Evolutionary conservation across 2,113 vertebrate species (phyloP).

Genomic region (Psittacus erithacus): DNA sequence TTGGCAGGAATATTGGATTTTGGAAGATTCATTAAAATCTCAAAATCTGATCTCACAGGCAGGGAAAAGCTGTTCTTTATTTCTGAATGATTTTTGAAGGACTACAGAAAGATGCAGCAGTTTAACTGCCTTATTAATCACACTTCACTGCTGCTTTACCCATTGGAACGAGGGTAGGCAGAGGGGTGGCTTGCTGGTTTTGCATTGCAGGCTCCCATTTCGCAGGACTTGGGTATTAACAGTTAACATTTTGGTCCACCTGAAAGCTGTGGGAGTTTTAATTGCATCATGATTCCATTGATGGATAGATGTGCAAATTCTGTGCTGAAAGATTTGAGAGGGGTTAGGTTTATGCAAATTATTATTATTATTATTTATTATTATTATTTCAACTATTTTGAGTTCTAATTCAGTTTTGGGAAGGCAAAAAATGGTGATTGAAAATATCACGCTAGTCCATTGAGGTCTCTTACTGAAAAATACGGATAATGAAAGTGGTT

Average conservation of each 20-base stretch:
- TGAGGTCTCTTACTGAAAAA: background rate
- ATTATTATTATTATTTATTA: background rate
- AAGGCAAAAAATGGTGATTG: background rate
- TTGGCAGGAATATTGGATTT: constrained; percentile 10
- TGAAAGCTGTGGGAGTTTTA: background rate
- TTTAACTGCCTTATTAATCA: constrained; percentile 49
- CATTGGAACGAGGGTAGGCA: background rate
- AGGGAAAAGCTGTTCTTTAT: background rate
- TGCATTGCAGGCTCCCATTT: background rate
- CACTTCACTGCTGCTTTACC: constrained; percentile 4
- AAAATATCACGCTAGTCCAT: background rate
- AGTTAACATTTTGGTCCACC: background rate
- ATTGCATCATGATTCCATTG: background rate
- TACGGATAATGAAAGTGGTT: background rate
- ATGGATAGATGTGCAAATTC: background rate
- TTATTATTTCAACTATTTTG: background rate
- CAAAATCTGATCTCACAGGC: constrained; percentile 13
- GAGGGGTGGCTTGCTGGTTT: background rate
- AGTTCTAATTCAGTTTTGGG: background rate
- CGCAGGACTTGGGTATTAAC: background rate
- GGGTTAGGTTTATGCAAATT: background rate
- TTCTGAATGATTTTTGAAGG: constrained; percentile 55
- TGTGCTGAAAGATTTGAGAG: background rate
- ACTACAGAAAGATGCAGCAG: background rate
- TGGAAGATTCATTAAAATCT: constrained; percentile 21